phyloP scores from a whole-genome alignment of 2,888 invertebrate genomes.

The Melanostoma mellinum region DNA sequence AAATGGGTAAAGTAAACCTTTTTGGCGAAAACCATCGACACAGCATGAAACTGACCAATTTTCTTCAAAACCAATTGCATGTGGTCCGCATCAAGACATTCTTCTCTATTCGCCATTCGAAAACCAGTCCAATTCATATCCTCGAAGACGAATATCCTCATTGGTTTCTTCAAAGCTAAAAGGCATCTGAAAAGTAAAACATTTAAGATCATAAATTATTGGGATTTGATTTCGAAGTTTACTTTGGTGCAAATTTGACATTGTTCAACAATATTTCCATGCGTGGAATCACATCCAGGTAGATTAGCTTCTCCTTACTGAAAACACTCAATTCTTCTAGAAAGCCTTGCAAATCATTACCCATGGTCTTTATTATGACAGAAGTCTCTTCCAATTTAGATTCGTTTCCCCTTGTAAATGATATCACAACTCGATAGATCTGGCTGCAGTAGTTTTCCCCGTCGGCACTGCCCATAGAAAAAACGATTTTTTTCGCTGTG shows the following conservation, averaged over 20 bases:
- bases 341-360: conserved; percentile 59
- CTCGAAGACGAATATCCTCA: conserved; percentile 78
- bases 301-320: conserved; percentile 81
- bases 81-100: conserved; percentile 83
- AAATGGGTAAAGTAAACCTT: conserved; percentile 78
- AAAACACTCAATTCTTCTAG: conserved; percentile 81
- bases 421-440: conserved; percentile 77
- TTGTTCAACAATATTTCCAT: conserved; percentile 80
- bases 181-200: conserved; percentile 75
- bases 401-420: background rate
- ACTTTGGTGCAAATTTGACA: conserved; percentile 53
- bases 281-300: conserved; percentile 79
- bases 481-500: conserved; percentile 36
- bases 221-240: background rate
- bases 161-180: conserved; percentile 75
- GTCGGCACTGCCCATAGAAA: conserved; percentile 76
- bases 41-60: conserved; percentile 84
- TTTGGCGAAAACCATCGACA: conserved; percentile 83
- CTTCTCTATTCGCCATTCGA: conserved; percentile 82
- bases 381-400: conserved; percentile 1
- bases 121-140: conserved; percentile 81
- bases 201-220: background rate
- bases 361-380: conserved; percentile 76
- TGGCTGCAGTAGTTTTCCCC: conserved; percentile 80
- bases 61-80: conserved; percentile 82